Evolutionary conservation across 2,113 vertebrate genomes (phyloP).

Genomic region (Leptodactylus fuscus): DNA sequence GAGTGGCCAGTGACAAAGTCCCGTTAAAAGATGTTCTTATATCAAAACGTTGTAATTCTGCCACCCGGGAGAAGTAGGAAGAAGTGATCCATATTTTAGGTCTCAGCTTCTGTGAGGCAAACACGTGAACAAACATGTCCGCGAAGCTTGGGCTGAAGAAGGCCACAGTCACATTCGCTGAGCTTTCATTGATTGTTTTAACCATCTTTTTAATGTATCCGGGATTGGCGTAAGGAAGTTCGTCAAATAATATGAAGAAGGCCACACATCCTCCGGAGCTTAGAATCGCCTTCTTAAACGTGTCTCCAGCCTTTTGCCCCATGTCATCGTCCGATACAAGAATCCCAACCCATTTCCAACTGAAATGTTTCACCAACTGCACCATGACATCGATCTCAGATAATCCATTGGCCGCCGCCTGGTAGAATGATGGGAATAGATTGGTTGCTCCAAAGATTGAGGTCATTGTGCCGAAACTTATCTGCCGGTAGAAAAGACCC

Average conservation of each 20-base stretch:
- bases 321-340: not conserved
- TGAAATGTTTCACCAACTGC: not conserved
- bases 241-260: not conserved
- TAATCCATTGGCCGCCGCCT: not conserved
- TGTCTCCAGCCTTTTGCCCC: not conserved
- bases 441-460: not conserved
- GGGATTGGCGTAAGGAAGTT: no score
- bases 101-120: not conserved
- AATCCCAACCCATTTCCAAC: constrained; percentile 26
- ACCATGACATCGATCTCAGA: not conserved
- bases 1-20: not conserved
- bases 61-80: not conserved
- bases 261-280: not conserved
- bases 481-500: not conserved
- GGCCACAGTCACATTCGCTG: not conserved
- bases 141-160: not conserved
- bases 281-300: not conserved
- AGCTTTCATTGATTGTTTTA: not conserved
- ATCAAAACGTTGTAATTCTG: not conserved
- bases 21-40: not conserved
- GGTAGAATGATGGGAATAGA: not conserved
- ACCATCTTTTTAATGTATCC: not conserved
- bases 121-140: not conserved
- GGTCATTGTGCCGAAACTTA: not conserved
- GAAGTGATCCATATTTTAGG: constrained; percentile 6